Percentiles rank a stretch among this genome's conserved stretches.
phyloP scores from a whole-genome alignment of 2,888 invertebrate species.

The Apoderus coryli region DNA sequence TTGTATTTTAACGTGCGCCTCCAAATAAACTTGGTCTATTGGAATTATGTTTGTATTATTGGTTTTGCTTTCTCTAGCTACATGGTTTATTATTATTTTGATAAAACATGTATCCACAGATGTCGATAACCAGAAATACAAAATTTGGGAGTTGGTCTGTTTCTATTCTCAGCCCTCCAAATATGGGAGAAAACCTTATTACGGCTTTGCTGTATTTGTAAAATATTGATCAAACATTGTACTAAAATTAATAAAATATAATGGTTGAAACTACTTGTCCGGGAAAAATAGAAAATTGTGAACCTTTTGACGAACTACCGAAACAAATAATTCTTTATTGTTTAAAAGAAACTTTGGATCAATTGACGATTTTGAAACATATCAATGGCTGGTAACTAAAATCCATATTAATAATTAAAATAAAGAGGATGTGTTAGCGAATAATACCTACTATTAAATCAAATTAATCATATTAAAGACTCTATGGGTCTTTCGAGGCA shows the following conservation, averaged over 20 bases:
- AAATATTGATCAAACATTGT: too few species aligned
- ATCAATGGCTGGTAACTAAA: constrained; percentile 16
- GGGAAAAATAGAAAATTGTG: too few species aligned
- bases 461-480: too few species aligned
- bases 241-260: too few species aligned
- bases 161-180: constrained; percentile 2
- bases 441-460: too few species aligned
- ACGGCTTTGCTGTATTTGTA: too few species aligned
- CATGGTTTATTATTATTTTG: constrained; percentile 1
- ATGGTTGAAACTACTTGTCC: too few species aligned
- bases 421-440: too few species aligned
- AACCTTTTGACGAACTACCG: too few species aligned
- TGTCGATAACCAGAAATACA: constrained; percentile 2
- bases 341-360: constrained; percentile 16
- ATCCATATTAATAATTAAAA: too few species aligned
- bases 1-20: neutral
- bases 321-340: constrained; percentile 12
- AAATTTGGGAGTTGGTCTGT: neutral
- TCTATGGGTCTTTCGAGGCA: too few species aligned
- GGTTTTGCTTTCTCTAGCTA: constrained; percentile 2
- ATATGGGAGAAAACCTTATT: too few species aligned
- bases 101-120: constrained; percentile 1
- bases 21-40: constrained; percentile 3
- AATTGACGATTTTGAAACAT: constrained; percentile 16
- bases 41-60: constrained; percentile 1